A percentile compares a stretch with the other conserved stretches of the same genome.
Evolutionary conservation across 2,888 invertebrate genomes (phyloP).

Genomic region (Phaedon cochleariae): DNA sequence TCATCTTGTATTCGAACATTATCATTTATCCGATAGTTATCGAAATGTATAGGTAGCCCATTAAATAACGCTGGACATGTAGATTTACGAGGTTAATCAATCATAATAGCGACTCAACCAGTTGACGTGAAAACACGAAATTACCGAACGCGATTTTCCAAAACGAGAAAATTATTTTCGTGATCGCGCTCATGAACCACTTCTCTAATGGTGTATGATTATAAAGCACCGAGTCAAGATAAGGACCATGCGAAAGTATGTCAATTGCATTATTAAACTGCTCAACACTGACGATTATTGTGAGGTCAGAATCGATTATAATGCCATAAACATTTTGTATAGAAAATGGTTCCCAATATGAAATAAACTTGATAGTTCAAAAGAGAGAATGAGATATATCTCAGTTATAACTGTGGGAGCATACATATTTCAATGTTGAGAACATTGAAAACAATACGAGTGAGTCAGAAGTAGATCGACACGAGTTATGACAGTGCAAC

Average conservation of each 20-base stretch:
- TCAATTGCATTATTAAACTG: conserved; percentile 13
- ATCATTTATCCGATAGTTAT: neutral
- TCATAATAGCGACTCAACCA: conserved; percentile 43
- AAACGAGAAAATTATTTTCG: conserved; percentile 43
- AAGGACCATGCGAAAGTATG: conserved; percentile 13
- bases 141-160: conserved; percentile 42
- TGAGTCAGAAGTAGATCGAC: too few relatives aligned
- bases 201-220: conserved; percentile 25
- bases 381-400: too few relatives aligned
- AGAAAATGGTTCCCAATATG: too few relatives aligned
- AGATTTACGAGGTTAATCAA: conserved; percentile 38
- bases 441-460: too few relatives aligned
- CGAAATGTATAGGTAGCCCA: neutral
- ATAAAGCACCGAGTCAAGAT: conserved; percentile 12
- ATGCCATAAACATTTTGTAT: too few relatives aligned
- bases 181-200: conserved; percentile 25
- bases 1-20: neutral
- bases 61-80: conserved; percentile 27
- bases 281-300: neutral
- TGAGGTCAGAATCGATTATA: neutral
- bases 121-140: conserved; percentile 53
- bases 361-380: too few relatives aligned
- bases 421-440: too few relatives aligned
- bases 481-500: too few relatives aligned
- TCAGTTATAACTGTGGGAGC: too few relatives aligned